Conservation (phyloP, 2,888 invertebrate genomes). For the Ommatoiulus sabulosus region DNA sequence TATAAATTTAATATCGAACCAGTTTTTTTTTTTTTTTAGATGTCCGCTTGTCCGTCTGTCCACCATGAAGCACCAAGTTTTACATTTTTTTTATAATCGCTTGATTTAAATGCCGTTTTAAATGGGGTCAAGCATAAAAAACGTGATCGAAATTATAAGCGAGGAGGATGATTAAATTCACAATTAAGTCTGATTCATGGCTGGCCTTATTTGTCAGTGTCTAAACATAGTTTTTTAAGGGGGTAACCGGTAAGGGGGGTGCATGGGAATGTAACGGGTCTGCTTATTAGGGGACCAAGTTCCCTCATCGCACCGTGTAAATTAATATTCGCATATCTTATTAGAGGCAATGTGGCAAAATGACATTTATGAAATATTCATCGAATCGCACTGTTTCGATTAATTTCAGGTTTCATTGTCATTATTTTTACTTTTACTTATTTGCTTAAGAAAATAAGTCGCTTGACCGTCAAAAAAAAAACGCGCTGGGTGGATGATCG, state of each 20-base stretch:
- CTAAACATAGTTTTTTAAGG: slow-evolving; percentile 9
- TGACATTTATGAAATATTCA: slow-evolving; percentile 36
- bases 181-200: slow-evolving; percentile 43
- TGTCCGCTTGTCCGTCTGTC: not conserved
- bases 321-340: not conserved
- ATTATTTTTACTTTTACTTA: slow-evolving; percentile 4
- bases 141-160: slow-evolving; percentile 25
- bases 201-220: slow-evolving; percentile 36
- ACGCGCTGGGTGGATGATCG: not conserved
- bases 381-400: not conserved
- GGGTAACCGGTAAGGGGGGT: not conserved
- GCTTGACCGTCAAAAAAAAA: not conserved
- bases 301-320: not conserved
- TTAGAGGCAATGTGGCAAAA: not conserved
- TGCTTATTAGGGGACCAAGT: not conserved
- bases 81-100: slow-evolving; percentile 14
- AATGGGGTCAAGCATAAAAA: slow-evolving; percentile 18
- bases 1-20: slow-evolving; percentile 26
- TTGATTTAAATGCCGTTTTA: slow-evolving; percentile 1
- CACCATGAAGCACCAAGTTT: slow-evolving; percentile 28
- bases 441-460: not conserved
- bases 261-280: not conserved
- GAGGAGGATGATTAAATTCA: slow-evolving; percentile 36
- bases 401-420: slow-evolving; percentile 24
- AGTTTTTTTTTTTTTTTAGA: slow-evolving; percentile 29